Conservation (phyloP, 2,888 invertebrate species). For the Drosophila algonquin region DNA sequence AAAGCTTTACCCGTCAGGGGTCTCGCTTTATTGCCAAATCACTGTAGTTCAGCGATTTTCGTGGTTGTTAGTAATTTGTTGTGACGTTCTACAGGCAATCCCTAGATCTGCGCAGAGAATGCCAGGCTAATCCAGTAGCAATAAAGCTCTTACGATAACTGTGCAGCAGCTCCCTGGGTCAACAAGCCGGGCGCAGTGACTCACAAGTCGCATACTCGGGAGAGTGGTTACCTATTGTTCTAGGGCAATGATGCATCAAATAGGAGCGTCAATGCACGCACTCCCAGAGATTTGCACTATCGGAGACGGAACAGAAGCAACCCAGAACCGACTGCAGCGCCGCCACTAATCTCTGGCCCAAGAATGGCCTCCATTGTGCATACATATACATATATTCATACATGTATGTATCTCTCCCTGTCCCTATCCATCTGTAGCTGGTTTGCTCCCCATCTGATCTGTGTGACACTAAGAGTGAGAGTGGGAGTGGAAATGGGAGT, state of each 20-base stretch:
- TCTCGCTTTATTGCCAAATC: conserved; percentile 53
- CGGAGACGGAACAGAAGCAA: conserved; percentile 3
- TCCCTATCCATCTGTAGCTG: neutral
- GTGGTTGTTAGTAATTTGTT: too few species aligned
- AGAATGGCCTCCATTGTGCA: conserved; percentile 71
- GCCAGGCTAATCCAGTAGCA: neutral
- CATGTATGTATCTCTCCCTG: too few species aligned
- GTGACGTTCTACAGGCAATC: neutral
- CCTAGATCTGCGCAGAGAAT: conserved; percentile 1
- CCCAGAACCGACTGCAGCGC: conserved; percentile 31
- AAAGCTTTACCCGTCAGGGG: neutral
- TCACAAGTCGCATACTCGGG: conserved; percentile 24
- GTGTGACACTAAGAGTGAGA: conserved; percentile 16
- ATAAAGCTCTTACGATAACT: neutral
- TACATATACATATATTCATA: too few species aligned
- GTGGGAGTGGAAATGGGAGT: neutral
- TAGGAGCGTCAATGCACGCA: conserved; percentile 53
- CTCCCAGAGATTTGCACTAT: conserved; percentile 62
- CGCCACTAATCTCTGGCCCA: conserved; percentile 42
- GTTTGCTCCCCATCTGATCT: conserved; percentile 26
- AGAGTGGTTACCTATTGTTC: conserved; percentile 56
- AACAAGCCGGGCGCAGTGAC: conserved; percentile 25
- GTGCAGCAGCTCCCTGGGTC: conserved; percentile 18
- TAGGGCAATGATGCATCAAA: conserved; percentile 58
- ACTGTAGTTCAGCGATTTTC: conserved; percentile 44